Base-by-base conservation (phyloP, 2,797 vertebrate genomes). In the Artibeus jamaicensis region DNA sequence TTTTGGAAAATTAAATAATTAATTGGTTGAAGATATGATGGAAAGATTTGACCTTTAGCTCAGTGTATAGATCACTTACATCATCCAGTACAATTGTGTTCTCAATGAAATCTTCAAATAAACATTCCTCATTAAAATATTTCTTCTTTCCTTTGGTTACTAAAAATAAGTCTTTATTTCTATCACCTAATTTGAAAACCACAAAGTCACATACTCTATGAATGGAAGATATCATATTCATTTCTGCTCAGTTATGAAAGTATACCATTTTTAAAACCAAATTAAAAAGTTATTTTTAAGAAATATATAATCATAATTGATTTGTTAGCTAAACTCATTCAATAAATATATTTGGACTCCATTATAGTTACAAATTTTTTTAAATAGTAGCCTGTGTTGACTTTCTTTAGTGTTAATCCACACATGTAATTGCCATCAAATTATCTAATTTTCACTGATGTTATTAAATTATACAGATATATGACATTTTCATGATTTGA, bases 401-500 rank as follows among this genome's bases (percentile, higher is more conserved):
- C 18, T 90, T 91, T 42, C 39, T 67, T 91, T 68, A 78, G 67
- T 93, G 10, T 92, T 91, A 93, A 76, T 89, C 59, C 19, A 53
- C 16, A 70, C 62, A 53, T 37, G 2, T 94, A 97, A 92, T 86
- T 73, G 21, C 44, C 50, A 97, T 21, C 68, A 94, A 95, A 95
- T 89, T 93, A 29, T 77, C 37, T 77, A 77, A 29, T 92, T 87
- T 94, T 11, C 46, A 81, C 57, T 86, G 53, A 96, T 86, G 32
- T 67, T 94, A 91, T 70, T 74, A 78, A 96, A 16, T 89, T 94
- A 82, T 37, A 70, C 21, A 65, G 44, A 94, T 95, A 89, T 50
- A 62, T 39, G 22, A 55, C 34, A 78, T 78, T 93, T 94, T 96
- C 67, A 86, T 94, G 57, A 88, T 87, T 95, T 96, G 44, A 94